Evolutionary conservation across 1,140 invertebrate genomes (phyloP).

Genomic region (Lepidurus couesii): DNA sequence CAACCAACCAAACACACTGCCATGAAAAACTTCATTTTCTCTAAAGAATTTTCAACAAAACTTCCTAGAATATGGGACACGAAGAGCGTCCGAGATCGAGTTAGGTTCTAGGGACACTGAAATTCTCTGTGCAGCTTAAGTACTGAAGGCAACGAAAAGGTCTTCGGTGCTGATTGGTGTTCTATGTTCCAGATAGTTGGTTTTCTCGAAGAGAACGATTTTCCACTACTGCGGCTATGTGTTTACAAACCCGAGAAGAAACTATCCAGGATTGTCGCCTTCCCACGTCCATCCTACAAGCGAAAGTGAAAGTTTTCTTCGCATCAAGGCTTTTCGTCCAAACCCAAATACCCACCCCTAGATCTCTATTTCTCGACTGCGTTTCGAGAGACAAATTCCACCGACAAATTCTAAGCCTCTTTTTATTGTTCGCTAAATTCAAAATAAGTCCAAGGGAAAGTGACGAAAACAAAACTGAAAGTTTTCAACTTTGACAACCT

Average conservation of each 20-base stretch:
- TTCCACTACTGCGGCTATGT: not conserved
- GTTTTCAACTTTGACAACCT: not conserved
- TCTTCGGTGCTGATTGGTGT: constrained; percentile 18
- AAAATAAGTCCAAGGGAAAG: not conserved
- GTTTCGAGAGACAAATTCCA: no score
- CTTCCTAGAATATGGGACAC: not conserved
- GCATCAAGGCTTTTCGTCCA: not conserved
- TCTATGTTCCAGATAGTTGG: constrained; percentile 13
- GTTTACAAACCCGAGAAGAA: not conserved
- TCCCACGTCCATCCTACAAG: not conserved
- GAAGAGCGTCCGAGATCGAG: not conserved
- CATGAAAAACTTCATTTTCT: not conserved
- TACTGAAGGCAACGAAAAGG: not conserved
- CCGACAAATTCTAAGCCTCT: no score
- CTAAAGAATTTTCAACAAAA: not conserved
- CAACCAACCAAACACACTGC: not conserved
- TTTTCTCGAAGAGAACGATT: not conserved
- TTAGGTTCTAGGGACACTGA: not conserved
- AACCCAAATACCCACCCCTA: no score
- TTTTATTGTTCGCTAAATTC: not conserved
- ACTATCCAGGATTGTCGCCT: not conserved
- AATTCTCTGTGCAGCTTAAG: not conserved
- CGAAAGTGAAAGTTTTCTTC: constrained; percentile 3
- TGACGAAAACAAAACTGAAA: not conserved
- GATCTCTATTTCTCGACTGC: no score